These are phyloP conservation scores for Agrilus biguttatus DNA, from an alignment of 2,888 invertebrate species.

Conservation along the genomic window DNA sequence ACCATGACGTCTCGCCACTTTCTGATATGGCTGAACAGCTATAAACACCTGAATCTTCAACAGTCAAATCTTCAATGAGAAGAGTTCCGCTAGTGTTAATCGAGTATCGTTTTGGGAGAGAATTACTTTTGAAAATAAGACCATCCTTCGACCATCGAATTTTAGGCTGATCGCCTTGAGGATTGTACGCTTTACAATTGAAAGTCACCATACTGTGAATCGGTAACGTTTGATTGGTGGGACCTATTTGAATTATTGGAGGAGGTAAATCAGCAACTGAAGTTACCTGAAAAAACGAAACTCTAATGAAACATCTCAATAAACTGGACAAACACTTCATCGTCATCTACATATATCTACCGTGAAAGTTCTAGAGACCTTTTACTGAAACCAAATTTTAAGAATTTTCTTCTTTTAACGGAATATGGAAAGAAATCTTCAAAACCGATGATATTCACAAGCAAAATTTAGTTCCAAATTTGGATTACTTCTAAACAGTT, in stretches of 20 bases:
- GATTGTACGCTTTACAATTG: slow-evolving; percentile 56
- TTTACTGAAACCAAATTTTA: too few relatives aligned
- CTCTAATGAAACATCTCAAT: too few relatives aligned
- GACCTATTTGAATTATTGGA: slow-evolving; percentile 77
- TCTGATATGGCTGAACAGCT: slow-evolving; percentile 73
- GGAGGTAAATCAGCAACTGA: slow-evolving; percentile 66
- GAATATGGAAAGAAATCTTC: too few relatives aligned
- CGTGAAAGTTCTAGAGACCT: too few relatives aligned
- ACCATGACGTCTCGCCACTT: slow-evolving; percentile 74
- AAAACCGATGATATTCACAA: too few relatives aligned
- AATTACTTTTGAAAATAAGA: slow-evolving; percentile 37
- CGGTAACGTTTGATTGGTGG: slow-evolving; percentile 75
- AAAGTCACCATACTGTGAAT: slow-evolving; percentile 61
- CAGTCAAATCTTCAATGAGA: slow-evolving; percentile 63
- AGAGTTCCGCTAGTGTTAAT: slow-evolving; percentile 56
- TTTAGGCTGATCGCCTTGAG: slow-evolving; percentile 52
- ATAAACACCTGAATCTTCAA: slow-evolving; percentile 61
- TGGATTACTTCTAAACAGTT: too few relatives aligned
- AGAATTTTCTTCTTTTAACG: too few relatives aligned
- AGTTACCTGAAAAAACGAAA: slow-evolving; percentile 41
- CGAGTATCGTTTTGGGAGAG: slow-evolving; percentile 33
- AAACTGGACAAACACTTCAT: too few relatives aligned
- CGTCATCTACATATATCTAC: too few relatives aligned
- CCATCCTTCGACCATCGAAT: slow-evolving; percentile 71
- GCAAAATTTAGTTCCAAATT: too few relatives aligned